Conservation (phyloP, 2,888 invertebrate genomes). For the Cylloceria caligata region DNA sequence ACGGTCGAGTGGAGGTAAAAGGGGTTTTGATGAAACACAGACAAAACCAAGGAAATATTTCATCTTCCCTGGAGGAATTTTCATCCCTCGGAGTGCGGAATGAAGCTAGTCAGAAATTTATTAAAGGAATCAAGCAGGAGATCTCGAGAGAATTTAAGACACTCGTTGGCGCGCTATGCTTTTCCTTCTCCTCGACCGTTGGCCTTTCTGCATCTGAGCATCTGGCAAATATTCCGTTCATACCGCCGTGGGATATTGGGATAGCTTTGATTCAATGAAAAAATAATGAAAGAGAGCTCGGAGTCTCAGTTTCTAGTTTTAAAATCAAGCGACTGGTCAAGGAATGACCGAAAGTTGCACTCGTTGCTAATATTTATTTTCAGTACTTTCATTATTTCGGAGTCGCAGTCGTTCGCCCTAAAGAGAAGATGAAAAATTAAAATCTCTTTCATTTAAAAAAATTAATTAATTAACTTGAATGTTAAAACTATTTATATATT, state of each 20-base stretch:
- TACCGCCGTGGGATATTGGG: slow-evolving; percentile 15
- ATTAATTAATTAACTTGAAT: not conserved
- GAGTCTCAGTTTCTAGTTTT: not conserved
- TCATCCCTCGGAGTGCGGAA: not conserved
- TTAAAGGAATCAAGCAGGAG: slow-evolving; percentile 21
- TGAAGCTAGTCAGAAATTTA: slow-evolving; percentile 43
- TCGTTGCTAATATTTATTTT: not conserved
- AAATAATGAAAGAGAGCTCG: slow-evolving; percentile 19
- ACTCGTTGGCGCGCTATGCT: not conserved
- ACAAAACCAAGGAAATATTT: slow-evolving; percentile 28
- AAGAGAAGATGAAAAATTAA: not conserved
- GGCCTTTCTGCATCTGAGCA: slow-evolving; percentile 25
- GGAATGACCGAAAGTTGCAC: slow-evolving; percentile 8
- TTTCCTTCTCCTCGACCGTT: not conserved
- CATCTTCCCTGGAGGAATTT: slow-evolving; percentile 27
- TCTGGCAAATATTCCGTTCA: slow-evolving; percentile 36
- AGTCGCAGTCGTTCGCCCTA: not conserved
- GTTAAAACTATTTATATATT: not conserved
- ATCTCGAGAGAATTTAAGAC: slow-evolving; percentile 34
- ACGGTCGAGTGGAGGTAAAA: not conserved
- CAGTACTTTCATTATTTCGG: not conserved
- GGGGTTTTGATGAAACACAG: slow-evolving; percentile 11
- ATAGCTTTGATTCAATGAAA: slow-evolving; percentile 27
- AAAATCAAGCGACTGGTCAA: slow-evolving; percentile 6
- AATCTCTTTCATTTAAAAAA: too few species aligned